phyloP scores from a whole-genome alignment of 1,140 invertebrate genomes.

The Aphelenchoides avenae region DNA sequence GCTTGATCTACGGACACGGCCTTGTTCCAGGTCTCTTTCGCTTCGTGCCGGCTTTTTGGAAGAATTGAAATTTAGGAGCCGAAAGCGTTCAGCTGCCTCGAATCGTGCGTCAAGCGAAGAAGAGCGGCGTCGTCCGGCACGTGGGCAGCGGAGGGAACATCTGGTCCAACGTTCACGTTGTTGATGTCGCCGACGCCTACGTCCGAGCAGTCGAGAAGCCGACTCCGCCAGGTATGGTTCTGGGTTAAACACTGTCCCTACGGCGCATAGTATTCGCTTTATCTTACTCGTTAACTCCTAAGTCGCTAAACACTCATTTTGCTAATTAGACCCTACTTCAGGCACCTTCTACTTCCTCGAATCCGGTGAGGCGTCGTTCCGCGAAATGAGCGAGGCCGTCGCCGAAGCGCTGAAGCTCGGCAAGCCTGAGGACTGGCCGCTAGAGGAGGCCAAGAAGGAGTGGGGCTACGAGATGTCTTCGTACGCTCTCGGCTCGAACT shows the following conservation, averaged over 20 bases:
- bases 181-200: constrained; percentile 10
- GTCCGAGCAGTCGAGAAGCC: constrained; percentile 10
- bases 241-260: no score
- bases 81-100: constrained; percentile 6
- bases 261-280: no score
- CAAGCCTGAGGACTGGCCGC: neutral
- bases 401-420: neutral
- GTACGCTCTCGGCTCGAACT: constrained; percentile 1
- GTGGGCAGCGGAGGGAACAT: constrained; percentile 16
- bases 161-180: constrained; percentile 17
- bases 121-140: constrained; percentile 8
- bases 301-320: no score
- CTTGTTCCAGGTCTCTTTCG: no score
- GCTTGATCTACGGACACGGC: neutral
- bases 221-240: constrained; percentile 4
- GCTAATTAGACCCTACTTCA: no score
- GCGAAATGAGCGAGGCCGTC: constrained; percentile 3
- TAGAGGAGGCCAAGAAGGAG: constrained; percentile 7
- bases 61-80: no score
- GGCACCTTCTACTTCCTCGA: constrained; percentile 7
- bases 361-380: constrained; percentile 1
- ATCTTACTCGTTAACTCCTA: no score
- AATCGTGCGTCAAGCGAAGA: constrained; percentile 4
- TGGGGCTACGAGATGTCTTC: constrained; percentile 10
- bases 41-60: no score